Evolutionary conservation across 1,140 invertebrate species (phyloP).

Genomic region (Hycleus cichorii): DNA sequence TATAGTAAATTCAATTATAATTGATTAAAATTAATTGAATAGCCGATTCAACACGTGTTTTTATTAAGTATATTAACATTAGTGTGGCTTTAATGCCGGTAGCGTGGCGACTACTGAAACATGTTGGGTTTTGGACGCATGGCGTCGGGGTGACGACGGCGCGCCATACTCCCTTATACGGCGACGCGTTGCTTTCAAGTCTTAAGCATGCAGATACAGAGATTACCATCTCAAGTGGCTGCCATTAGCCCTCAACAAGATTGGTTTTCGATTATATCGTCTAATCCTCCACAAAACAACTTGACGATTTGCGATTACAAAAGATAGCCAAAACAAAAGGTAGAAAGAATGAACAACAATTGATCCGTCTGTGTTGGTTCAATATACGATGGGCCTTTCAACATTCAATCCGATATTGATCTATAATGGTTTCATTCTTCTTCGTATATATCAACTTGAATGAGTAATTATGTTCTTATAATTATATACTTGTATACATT

Average conservation of each 20-base stretch:
- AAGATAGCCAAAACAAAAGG: too few relatives aligned
- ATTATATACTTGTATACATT: too few relatives aligned
- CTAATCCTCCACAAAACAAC: constrained; percentile 6
- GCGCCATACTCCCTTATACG: not conserved
- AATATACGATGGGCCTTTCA: too few relatives aligned
- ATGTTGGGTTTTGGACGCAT: constrained; percentile 18
- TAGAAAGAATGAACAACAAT: too few relatives aligned
- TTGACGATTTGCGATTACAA: not conserved
- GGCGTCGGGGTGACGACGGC: constrained; percentile 15
- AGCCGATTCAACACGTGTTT: constrained; percentile 15
- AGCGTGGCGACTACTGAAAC: constrained; percentile 29
- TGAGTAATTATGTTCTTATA: too few relatives aligned
- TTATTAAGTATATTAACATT: constrained; percentile 1
- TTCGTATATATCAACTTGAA: too few relatives aligned
- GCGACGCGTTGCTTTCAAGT: constrained; percentile 10
- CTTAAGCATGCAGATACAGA: constrained; percentile 20
- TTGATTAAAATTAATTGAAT: too few relatives aligned
- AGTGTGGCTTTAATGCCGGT: constrained; percentile 19
- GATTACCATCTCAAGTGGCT: constrained; percentile 20
- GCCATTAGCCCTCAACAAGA: constrained; percentile 14
- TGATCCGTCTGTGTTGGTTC: too few relatives aligned
- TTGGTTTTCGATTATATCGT: constrained; percentile 16
- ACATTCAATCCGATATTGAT: too few relatives aligned
- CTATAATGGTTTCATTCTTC: too few relatives aligned
- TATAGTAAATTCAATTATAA: too few relatives aligned